A percentile compares a stretch with the other conserved stretches of the same genome.
Evolutionary conservation across 2,888 invertebrate species (phyloP).

Genomic region (Germaria angustata): DNA sequence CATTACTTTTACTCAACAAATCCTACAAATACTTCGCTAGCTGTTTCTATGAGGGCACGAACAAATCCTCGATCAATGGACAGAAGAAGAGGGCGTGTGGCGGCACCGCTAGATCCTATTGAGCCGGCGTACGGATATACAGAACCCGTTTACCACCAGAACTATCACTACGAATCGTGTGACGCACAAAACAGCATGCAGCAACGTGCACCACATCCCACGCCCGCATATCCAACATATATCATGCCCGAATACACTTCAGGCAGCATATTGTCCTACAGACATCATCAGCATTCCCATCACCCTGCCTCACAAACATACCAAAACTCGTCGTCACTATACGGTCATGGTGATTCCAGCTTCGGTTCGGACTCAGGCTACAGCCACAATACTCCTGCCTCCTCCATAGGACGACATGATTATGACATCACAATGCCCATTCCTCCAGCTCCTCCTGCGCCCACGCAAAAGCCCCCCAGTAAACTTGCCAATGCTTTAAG

Average conservation of each 20-base stretch:
- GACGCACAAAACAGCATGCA: constrained; percentile 50
- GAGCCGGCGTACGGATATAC: constrained; percentile 81
- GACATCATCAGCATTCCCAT: constrained; percentile 51
- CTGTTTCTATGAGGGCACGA: constrained; percentile 74
- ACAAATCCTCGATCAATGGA: constrained; percentile 78
- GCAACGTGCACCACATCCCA: constrained; percentile 51
- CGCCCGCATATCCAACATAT: constrained; percentile 70
- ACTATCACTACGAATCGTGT: constrained; percentile 86
- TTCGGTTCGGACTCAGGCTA: constrained; percentile 93
- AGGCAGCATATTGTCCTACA: constrained; percentile 52
- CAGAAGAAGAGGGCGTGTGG: constrained; percentile 76
- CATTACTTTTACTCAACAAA: constrained; percentile 74
- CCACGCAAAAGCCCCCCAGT: constrained; percentile 70
- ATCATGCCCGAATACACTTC: constrained; percentile 73
- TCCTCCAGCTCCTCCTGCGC: constrained; percentile 67
- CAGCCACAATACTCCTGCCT: constrained; percentile 83
- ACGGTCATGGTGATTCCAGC: constrained; percentile 86
- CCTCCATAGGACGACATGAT: constrained; percentile 76
- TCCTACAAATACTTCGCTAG: constrained; percentile 71
- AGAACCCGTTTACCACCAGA: constrained; percentile 89
- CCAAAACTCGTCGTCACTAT: constrained; percentile 79
- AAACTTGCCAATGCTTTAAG: constrained; percentile 75
- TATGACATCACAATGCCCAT: constrained; percentile 72
- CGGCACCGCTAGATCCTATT: constrained; percentile 72
- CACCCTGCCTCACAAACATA: constrained; percentile 65